A percentile compares a stretch with the other conserved stretches of the same genome.
These are phyloP conservation scores for Harpalus rubripes DNA, from an alignment of 2,888 invertebrate species.

Conservation along the genomic window DNA sequence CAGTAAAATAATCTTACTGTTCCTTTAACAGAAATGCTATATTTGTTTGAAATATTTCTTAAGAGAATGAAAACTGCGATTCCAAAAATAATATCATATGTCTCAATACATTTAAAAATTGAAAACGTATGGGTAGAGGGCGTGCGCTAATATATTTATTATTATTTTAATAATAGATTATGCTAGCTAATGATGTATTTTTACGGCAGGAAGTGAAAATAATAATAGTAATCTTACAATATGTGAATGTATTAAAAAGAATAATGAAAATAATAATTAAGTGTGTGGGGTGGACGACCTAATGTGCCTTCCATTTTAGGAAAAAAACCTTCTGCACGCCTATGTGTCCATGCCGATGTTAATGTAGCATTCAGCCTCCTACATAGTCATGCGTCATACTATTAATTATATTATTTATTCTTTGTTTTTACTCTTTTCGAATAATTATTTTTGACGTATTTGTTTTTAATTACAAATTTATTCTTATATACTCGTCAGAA, in stretches of 20 bases:
- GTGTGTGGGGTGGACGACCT: slow-evolving; percentile 7
- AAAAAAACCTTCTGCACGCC: slow-evolving; percentile 10
- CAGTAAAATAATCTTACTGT: too few species aligned
- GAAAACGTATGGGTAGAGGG: too few species aligned
- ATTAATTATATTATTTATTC: slow-evolving; percentile 46
- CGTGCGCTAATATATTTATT: too few species aligned
- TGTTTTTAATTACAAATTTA: slow-evolving; percentile 40
- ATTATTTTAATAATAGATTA: too few species aligned
- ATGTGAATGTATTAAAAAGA: not conserved
- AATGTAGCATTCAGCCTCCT: slow-evolving; percentile 23
- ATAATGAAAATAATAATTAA: slow-evolving; percentile 40
- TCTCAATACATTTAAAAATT: too few species aligned
- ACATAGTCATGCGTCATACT: slow-evolving; percentile 38
- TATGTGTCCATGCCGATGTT: slow-evolving; percentile 9
- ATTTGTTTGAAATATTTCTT: too few species aligned
- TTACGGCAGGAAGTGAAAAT: not conserved
- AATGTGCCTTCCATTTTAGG: slow-evolving; percentile 18
- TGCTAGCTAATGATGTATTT: not conserved
- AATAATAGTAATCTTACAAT: not conserved
- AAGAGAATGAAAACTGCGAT: too few species aligned
- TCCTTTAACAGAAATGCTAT: too few species aligned
- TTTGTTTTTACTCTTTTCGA: slow-evolving; percentile 19
- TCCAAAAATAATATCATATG: too few species aligned
- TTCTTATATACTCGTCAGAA: slow-evolving; percentile 14
- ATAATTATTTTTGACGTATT: slow-evolving; percentile 48